phyloP scores from a whole-genome alignment of 2,888 invertebrate species.

The Cactoblastis cactorum region DNA sequence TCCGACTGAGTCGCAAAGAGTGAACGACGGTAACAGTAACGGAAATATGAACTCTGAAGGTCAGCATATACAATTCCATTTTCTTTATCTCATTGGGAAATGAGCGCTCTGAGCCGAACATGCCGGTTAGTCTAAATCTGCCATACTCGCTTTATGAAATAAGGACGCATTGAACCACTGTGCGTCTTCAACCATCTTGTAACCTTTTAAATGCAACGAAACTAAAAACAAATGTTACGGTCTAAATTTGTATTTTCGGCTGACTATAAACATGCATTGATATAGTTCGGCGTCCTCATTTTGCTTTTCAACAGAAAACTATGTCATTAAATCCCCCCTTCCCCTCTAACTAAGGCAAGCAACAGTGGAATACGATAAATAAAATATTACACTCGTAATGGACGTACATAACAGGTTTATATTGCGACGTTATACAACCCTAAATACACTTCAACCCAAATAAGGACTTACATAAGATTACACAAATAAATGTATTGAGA shows the following conservation, averaged over 20 bases:
- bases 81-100: too few relatives aligned
- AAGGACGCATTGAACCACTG: slow-evolving; percentile 10
- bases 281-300: neutral
- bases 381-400: slow-evolving; percentile 25
- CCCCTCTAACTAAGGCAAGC: slow-evolving; percentile 16
- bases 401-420: slow-evolving; percentile 14
- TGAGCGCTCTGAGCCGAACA: too few relatives aligned
- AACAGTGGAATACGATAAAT: slow-evolving; percentile 22
- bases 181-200: neutral
- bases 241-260: neutral
- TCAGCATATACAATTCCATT: too few relatives aligned
- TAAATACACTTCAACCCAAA: slow-evolving; percentile 37
- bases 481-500: slow-evolving; percentile 62
- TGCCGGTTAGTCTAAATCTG: too few relatives aligned
- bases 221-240: neutral
- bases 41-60: too few relatives aligned
- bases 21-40: too few relatives aligned
- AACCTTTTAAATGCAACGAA: slow-evolving; percentile 7
- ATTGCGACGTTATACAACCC: slow-evolving; percentile 24
- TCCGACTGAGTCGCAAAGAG: too few relatives aligned
- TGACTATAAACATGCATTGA: neutral
- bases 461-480: slow-evolving; percentile 53
- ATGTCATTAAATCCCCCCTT: neutral
- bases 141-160: slow-evolving; percentile 1
- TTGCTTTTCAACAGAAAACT: slow-evolving; percentile 4